Evolutionary conservation across 2,113 vertebrate genomes (phyloP), one percentile per base, ranked within the genome.

Genomic region (Rhinoderma darwinii): DNA sequence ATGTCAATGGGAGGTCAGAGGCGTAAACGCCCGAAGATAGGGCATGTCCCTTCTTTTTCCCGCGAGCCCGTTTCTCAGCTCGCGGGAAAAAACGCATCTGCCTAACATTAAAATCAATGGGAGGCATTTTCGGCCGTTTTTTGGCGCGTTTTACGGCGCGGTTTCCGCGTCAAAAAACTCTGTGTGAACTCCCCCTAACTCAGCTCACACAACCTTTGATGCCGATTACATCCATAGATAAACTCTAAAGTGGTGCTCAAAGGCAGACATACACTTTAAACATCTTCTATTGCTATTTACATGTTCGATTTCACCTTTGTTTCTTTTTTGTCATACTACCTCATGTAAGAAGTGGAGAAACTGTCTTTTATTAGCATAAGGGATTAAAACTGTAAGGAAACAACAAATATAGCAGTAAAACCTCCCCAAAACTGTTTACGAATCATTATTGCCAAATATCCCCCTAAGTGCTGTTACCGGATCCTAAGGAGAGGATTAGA

Each of bases 241-340:
- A 27, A 63, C 11, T 61, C 25, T 61, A n/a, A 25, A 59, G 14
- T n/a, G 3, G 0, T 63, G n/a, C n/a, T 14, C n/a, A 27, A 63
- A 3, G 25, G 11, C 30, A 27, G n/a, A 30, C 10, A 14, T 63
- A 10, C 20, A 7, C 20, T 56, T 56, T 25, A 56, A 25, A 22
- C 22, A 22, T 37, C 66, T 37, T 22, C 32, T 70, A 8, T 70
- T 70, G 35, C 66, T 35, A 37, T 37, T 32, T 37, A 35, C 35
- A 3, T 32, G n/a, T 35, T 68, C 35, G n/a, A n/a, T n/a, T n/a
- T 3, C 43, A 54, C 35, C 37, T 84, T 68, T 74, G 82, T 68
- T 84, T 84, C 82, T 84, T 47, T 74, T 84, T 84, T 56, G 25
- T 37, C 8, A 73, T 14, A 83, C 18, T n/a, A 72, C 44, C 66